Evolutionary conservation across 1,140 invertebrate species (phyloP).

Genomic region (Dolichoris vasculosae): DNA sequence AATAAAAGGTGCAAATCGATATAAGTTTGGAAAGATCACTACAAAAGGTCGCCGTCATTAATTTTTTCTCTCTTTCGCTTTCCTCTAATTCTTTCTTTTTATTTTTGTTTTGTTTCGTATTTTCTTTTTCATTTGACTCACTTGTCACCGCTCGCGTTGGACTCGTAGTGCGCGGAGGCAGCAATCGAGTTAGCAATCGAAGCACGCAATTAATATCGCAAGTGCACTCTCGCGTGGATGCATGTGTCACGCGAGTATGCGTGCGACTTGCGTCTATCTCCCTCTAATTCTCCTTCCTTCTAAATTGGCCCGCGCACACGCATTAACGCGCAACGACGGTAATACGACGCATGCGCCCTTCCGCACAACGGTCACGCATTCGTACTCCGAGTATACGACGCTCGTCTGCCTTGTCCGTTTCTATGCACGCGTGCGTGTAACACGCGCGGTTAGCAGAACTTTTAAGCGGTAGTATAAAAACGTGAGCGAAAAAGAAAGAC

Average conservation of each 20-base stretch:
- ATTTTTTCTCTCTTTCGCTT: neutral
- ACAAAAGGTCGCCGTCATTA: neutral
- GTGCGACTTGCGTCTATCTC: constrained; percentile 44
- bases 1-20: constrained; percentile 3
- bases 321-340: neutral
- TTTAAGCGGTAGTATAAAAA: constrained; percentile 1
- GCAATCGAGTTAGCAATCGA: constrained; percentile 53
- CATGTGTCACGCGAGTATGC: constrained; percentile 56
- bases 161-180: constrained; percentile 9
- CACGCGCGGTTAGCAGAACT: neutral
- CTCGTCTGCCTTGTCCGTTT: too few species aligned
- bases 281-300: constrained; percentile 31
- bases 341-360: constrained; percentile 12
- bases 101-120: too few species aligned
- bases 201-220: constrained; percentile 56
- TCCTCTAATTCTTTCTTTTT: neutral
- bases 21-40: neutral
- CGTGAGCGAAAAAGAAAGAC: neutral
- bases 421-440: neutral
- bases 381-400: neutral
- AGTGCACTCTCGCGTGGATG: constrained; percentile 43
- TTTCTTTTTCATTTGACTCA: neutral
- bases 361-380: constrained; percentile 19
- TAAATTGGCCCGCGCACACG: neutral
- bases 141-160: neutral